Conservation (phyloP, 2,113 vertebrate genomes). For the Toxostoma redivivum region DNA sequence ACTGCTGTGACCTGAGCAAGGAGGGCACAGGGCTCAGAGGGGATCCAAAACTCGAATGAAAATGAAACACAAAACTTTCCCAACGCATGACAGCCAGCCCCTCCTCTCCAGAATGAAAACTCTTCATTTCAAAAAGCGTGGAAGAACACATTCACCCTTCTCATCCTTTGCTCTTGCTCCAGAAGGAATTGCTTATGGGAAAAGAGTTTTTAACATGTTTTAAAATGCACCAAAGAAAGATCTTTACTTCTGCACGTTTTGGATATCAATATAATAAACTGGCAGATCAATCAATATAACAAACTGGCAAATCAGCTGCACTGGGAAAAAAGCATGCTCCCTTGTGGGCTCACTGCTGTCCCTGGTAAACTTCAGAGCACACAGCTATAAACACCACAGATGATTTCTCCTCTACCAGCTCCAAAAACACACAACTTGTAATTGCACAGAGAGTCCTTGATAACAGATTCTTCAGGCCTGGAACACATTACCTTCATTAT, state of each 20-base stretch:
- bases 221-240: background rate
- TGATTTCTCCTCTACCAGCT: background rate
- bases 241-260: background rate
- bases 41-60: background rate
- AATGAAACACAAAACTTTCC: background rate
- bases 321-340: background rate
- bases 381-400: background rate
- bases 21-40: background rate
- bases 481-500: background rate
- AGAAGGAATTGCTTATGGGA: accelerated
- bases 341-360: background rate
- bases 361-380: background rate
- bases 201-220: background rate
- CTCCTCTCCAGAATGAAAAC: background rate
- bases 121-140: background rate
- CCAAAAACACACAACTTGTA: background rate
- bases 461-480: background rate
- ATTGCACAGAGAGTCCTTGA: background rate
- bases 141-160: background rate
- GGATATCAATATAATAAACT: background rate
- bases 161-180: background rate
- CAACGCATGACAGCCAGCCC: background rate
- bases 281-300: background rate
- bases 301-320: background rate
- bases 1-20: background rate